These are phyloP conservation scores for Cotesia congregata DNA, from an alignment of 2,888 invertebrate species.

Conservation along the genomic window DNA sequence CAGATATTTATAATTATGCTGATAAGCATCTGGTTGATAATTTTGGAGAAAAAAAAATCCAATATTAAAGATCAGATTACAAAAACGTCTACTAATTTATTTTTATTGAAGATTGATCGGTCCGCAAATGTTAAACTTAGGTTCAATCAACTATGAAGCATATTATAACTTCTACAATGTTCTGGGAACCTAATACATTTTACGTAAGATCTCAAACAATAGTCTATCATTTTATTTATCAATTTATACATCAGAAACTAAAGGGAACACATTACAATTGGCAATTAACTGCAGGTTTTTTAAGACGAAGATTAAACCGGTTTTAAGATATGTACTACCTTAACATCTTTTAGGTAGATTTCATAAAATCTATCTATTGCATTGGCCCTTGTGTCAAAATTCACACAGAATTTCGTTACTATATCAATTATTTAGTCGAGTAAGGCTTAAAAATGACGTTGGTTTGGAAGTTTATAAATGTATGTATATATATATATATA, in stretches of 20 bases:
- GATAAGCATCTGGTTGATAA: background rate
- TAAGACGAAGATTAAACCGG: background rate
- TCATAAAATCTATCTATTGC: too few species aligned
- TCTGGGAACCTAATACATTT: background rate
- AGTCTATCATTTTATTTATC: background rate
- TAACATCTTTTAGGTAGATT: background rate
- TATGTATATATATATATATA: too few species aligned
- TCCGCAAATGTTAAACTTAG: background rate
- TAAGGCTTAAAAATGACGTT: too few species aligned
- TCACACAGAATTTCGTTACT: too few species aligned
- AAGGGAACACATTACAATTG: background rate
- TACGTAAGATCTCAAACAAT: background rate
- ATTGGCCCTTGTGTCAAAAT: too few species aligned
- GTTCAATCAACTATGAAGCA: background rate
- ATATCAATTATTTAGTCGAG: too few species aligned
- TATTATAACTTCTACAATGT: background rate
- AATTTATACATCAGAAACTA: background rate
- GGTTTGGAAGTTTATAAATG: too few species aligned
- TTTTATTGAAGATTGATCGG: background rate
- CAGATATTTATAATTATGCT: background rate
- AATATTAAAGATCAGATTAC: background rate
- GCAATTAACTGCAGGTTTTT: background rate
- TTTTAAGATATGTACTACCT: background rate
- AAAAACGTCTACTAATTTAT: background rate
- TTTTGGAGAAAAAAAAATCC: background rate